A percentile compares a stretch with the other conserved stretches of the same genome.
Evolutionary conservation across 2,888 invertebrate genomes (phyloP).

Genomic region (Aquatica leii): DNA sequence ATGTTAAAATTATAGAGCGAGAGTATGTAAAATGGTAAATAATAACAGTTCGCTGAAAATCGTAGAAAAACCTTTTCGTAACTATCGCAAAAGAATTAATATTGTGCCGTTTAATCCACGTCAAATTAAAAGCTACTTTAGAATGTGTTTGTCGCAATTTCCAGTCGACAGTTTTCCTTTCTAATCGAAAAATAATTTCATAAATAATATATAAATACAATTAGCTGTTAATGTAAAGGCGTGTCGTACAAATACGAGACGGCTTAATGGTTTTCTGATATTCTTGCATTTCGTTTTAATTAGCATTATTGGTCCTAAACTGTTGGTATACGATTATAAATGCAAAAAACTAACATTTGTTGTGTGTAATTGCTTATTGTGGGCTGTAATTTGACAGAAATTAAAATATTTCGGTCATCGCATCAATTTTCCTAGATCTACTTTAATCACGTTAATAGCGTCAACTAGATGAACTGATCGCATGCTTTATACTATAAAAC

Average conservation of each 20-base stretch:
- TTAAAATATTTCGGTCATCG: too few species aligned
- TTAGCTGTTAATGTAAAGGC: slow-evolving; percentile 30
- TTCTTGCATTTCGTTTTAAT: slow-evolving; percentile 19
- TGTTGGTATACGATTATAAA: too few species aligned
- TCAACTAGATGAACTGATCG: slow-evolving; percentile 17
- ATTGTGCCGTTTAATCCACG: slow-evolving; percentile 16
- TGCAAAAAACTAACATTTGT: too few species aligned
- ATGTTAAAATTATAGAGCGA: too few species aligned
- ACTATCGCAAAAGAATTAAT: too few species aligned
- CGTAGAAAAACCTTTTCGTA: too few species aligned
- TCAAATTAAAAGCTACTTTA: slow-evolving; percentile 42
- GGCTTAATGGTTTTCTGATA: slow-evolving; percentile 28
- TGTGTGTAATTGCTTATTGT: too few species aligned
- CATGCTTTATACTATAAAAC: slow-evolving; percentile 21
- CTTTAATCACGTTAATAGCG: slow-evolving; percentile 4
- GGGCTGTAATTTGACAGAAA: too few species aligned
- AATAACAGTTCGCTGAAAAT: too few species aligned
- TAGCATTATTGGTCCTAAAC: not conserved
- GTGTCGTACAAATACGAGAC: slow-evolving; percentile 25
- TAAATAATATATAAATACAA: slow-evolving; percentile 40
- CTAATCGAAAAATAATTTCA: slow-evolving; percentile 45
- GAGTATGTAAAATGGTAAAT: too few species aligned
- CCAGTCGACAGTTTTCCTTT: slow-evolving; percentile 27
- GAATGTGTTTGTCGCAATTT: slow-evolving; percentile 37
- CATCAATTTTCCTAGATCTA: not conserved